Evolutionary conservation across 2,888 invertebrate species (phyloP), one percentile per base, ranked within the genome.

Genomic region (Dilophus febrilis): DNA sequence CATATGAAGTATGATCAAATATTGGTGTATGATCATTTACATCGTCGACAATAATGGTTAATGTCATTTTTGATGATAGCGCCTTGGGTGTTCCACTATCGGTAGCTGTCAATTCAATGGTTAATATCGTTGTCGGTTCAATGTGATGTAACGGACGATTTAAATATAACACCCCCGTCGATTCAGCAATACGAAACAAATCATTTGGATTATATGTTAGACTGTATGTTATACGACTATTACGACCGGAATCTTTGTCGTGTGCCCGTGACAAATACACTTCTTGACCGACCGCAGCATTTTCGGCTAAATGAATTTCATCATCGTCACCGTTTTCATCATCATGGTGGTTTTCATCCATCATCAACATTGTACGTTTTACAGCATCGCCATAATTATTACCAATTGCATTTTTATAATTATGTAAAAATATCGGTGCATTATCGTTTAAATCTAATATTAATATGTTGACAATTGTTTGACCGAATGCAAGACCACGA

Each of bases 1-100:
- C 92, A 59, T 92, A 94, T 13, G 83, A 85, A 1, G 83, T 82
- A 50, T 87, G 80, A 56, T 86, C 84, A 60, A 95, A 95, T 3
- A 87, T 81, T 10, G 94, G 94, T 1, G 91, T 91, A 55, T 94
- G 91, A 61, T 94, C 90, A 59, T 95, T 95, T 3, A 92, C 87
- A 58, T 94, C 92, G 50, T 77, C 77, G 43, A 91, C 71, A 17
- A 72, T 71, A 32, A 84, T 71, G 22, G 72, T 67, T 34, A 88
- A 71, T 7, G 72, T 68, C 50, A 85, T 78, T 50, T 77, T 81
- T 1, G 85, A 78, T 14, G 79, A 74, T 37, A 88, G 64, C 8
- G 80, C 65, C 12, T 7, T 16, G 8, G 78, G 80, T 43, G 66
- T 70, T 5, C 88, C 90, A 39, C 80, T 78, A 61, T 91, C 91